Evolutionary conservation across 2,113 vertebrate genomes (phyloP), one percentile per base, ranked within the genome.

Genomic region (Bubo bubo): DNA sequence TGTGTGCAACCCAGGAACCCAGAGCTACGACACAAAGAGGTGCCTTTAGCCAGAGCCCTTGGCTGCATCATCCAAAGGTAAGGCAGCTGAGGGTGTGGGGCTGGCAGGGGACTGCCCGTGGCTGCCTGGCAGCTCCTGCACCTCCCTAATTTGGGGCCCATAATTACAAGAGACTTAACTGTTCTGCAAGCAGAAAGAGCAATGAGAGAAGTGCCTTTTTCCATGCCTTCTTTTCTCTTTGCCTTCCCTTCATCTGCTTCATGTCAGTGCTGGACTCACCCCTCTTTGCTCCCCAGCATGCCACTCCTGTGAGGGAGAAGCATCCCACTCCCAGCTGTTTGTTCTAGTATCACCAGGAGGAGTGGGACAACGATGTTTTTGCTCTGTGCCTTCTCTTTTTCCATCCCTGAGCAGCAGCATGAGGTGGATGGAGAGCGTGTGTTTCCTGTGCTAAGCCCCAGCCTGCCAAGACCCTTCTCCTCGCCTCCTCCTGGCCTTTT

Each of bases 11-110:
- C 26, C 43, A 34, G 66, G 39, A 56, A 24, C 35, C 30, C 0
- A 0, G 12, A 35, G 50, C 43, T 16, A 0, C 0, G 2, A 8
- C n/a, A 3, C 32, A 21, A 60, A 3, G n/a, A 34, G 50, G 12
- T 35, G n/a, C 12, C 82, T 60, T 23, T 2, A 60, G 22, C 39
- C 60, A 47, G 24, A 14, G 64, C 17, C 43, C 37, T 47, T 16
- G 13, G 59, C 7, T 0, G 3, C n/a, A 17, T 12, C 2, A 1
- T 8, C 45, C 50, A 10, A 14, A 37, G n/a, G 12, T 4, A 32
- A 30, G 22, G 67, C 28, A 68, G 59, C 13, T 70, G 70, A 35
- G 35, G 35, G 9, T 53, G 50, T 2, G 5, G 41, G 17, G 6
- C 50, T 30, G 41, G 19, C 14, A 32, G 27, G 7, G 26, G 2